Percentiles rank a stretch among this genome's conserved stretches.
These are phyloP conservation scores for Cephus pulcher DNA, from an alignment of 2,888 invertebrate genomes.

Conservation along the genomic window DNA sequence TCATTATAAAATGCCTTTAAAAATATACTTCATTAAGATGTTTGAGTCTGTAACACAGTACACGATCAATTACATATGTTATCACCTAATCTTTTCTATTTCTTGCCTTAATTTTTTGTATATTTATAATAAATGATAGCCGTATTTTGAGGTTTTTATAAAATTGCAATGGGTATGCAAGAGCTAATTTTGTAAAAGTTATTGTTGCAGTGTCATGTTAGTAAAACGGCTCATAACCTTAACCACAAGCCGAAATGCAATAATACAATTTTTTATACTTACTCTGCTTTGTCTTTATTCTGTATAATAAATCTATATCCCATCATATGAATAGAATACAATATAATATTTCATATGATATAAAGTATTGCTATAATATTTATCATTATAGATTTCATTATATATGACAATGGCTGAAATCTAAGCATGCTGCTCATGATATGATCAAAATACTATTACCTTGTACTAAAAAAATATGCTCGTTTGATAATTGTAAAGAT, in stretches of 20 bases:
- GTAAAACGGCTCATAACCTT: not conserved
- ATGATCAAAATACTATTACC: no score
- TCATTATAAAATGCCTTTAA: not conserved
- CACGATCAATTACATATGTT: not conserved
- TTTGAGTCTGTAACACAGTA: not conserved
- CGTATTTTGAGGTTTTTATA: not conserved
- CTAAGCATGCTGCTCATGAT: no score
- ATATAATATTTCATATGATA: not conserved
- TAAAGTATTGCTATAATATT: not conserved
- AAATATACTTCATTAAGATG: not conserved
- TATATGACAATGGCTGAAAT: not conserved
- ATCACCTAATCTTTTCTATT: not conserved
- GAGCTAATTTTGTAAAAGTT: not conserved
- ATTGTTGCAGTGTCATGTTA: not conserved
- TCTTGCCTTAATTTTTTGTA: not conserved
- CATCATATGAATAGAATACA: not conserved
- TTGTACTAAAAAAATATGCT: not conserved
- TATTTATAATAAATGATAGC: not conserved
- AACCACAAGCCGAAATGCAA: not conserved
- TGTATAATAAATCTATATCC: not conserved
- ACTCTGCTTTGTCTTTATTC: not conserved
- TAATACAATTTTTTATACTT: not conserved
- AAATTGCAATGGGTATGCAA: not conserved
- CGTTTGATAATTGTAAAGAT: not conserved
- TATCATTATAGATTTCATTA: not conserved